phyloP scores from a whole-genome alignment of 2,888 invertebrate genomes.

The Pristionchus fissidentatus region DNA sequence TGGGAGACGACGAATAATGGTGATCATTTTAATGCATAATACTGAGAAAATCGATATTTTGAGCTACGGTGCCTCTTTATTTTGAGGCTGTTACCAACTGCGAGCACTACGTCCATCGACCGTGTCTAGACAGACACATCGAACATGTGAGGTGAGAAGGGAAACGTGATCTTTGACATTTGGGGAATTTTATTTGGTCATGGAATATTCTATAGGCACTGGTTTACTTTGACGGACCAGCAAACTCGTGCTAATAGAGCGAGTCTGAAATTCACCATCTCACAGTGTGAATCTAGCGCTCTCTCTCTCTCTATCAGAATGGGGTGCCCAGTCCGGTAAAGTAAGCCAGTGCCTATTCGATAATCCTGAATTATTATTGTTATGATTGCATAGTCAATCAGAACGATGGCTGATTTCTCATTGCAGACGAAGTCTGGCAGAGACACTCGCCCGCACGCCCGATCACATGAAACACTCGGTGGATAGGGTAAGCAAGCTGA shows the following conservation, averaged over 20 bases:
- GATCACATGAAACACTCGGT: slow-evolving; percentile 45
- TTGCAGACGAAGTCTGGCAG: slow-evolving; percentile 37
- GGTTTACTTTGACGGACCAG: too few species aligned
- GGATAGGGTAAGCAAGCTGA: slow-evolving; percentile 41
- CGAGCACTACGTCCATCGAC: slow-evolving; percentile 53
- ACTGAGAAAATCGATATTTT: too few species aligned
- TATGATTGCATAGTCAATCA: not conserved
- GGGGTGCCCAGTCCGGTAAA: too few species aligned
- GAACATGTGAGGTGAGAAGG: slow-evolving; percentile 44
- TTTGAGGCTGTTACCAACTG: slow-evolving; percentile 47
- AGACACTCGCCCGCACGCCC: slow-evolving; percentile 43
- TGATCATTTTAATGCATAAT: too few species aligned
- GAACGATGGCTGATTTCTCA: not conserved
- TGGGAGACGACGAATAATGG: too few species aligned
- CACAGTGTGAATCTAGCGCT: too few species aligned
- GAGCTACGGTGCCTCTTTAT: not conserved
- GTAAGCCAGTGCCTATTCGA: too few species aligned
- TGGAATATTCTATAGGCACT: too few species aligned
- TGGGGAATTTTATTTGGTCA: too few species aligned
- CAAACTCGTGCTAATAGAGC: too few species aligned
- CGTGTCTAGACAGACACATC: slow-evolving; percentile 48
- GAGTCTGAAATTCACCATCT: too few species aligned
- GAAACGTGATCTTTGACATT: not conserved
- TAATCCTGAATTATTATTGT: not conserved
- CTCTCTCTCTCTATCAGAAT: too few species aligned